phyloP scores from a whole-genome alignment of 2,113 vertebrate genomes.

The Paracanthobrama guichenoti region DNA sequence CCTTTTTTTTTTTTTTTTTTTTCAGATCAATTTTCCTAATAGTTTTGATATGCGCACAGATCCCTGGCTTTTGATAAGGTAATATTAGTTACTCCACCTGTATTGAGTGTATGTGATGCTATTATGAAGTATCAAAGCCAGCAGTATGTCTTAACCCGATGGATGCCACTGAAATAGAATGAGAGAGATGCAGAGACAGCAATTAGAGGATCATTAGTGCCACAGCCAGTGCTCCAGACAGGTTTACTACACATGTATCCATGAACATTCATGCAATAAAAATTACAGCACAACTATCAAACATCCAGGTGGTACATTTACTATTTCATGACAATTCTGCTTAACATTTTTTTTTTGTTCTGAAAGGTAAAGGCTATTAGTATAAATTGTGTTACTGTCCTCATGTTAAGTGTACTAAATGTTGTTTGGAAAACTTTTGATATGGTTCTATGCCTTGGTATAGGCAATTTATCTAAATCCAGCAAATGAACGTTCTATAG shows the following conservation, averaged over 20 bases:
- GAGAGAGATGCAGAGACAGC: background rate
- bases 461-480: background rate
- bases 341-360: background rate
- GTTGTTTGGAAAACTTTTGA: background rate
- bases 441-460: background rate
- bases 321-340: conserved; percentile 10
- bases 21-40: background rate
- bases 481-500: background rate
- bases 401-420: background rate
- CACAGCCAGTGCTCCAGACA: conserved; percentile 64
- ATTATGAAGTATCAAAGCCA: background rate
- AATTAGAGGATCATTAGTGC: conserved; percentile 46
- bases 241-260: conserved; percentile 65
- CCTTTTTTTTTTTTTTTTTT: background rate
- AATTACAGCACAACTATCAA: conserved; percentile 65
- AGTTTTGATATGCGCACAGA: conserved; percentile 1
- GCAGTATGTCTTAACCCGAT: background rate
- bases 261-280: conserved; percentile 78
- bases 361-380: too few species aligned
- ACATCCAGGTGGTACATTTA: conserved; percentile 40
- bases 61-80: conserved; percentile 13
- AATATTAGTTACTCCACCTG: conserved; percentile 9
- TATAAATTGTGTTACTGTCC: background rate
- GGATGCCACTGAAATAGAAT: background rate
- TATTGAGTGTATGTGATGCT: background rate